Percentiles rank a stretch among this genome's conserved stretches.
Conservation (phyloP, 2,797 vertebrate species). For the Tapirus indicus region DNA sequence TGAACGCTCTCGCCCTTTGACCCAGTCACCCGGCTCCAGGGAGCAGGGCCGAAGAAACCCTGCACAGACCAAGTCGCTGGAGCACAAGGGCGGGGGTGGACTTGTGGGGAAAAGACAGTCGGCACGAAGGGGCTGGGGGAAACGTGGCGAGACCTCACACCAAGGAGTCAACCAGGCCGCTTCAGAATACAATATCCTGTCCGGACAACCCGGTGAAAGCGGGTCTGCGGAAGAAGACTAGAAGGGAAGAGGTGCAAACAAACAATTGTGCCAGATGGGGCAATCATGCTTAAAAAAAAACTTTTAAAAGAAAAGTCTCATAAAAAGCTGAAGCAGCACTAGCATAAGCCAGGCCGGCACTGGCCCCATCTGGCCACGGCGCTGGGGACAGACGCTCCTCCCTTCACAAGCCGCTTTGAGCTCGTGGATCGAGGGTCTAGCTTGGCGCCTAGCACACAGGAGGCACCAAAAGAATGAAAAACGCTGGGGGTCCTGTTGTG, state of each 20-base stretch:
- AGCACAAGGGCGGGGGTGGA: neutral
- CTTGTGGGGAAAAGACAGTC: neutral
- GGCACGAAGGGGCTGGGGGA: neutral
- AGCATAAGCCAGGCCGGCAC: neutral
- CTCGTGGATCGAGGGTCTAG: neutral
- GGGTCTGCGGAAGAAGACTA: neutral
- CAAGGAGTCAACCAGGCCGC: conserved; percentile 11
- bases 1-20: conserved; percentile 10
- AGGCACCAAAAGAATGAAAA: neutral
- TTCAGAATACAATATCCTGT: neutral
- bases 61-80: no score
- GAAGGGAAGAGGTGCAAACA: neutral
- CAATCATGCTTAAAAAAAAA: neutral
- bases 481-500: neutral
- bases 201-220: neutral
- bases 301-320: neutral
- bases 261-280: neutral
- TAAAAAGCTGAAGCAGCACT: neutral
- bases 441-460: neutral
- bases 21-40: conserved; percentile 28
- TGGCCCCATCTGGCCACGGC: neutral
- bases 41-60: neutral
- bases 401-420: neutral
- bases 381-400: neutral
- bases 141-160: neutral